phyloP scores from a whole-genome alignment of 2,797 vertebrate species.

The Meriones psammophilus region DNA sequence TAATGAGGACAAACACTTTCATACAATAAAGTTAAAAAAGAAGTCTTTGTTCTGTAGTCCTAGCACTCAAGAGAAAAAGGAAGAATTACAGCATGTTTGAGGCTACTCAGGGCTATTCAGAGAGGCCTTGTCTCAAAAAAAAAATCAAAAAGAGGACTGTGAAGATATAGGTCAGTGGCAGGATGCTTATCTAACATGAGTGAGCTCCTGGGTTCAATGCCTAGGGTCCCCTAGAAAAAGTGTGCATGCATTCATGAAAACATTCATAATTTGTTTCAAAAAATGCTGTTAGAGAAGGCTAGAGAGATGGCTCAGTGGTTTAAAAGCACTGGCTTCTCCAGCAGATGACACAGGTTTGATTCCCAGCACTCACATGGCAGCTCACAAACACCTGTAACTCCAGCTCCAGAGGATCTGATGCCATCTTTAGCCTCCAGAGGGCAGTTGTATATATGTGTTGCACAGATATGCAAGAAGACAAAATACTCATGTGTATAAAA shows the following conservation, averaged over 20 bases:
- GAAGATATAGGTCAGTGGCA: neutral
- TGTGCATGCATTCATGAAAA: neutral
- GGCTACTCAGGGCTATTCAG: neutral
- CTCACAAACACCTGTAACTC: neutral
- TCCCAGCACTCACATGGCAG: neutral
- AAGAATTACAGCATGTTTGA: neutral
- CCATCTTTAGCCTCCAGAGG: neutral
- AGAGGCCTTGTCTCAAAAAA: neutral
- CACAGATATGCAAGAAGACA: neutral
- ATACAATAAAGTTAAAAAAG: neutral
- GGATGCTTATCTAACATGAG: neutral
- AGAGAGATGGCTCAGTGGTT: neutral
- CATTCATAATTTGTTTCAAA: slow-evolving; percentile 39
- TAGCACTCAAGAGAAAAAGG: neutral
- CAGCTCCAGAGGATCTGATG: neutral
- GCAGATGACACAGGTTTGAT: neutral
- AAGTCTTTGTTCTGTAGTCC: neutral
- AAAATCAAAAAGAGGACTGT: neutral
- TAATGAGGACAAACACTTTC: neutral
- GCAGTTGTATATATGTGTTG: neutral
- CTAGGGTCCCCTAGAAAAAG: neutral
- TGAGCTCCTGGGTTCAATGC: neutral
- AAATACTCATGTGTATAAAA: neutral
- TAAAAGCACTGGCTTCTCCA: neutral
- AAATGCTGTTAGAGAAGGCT: slow-evolving; percentile 17